These are phyloP conservation scores for Drosophila mettleri DNA, from an alignment of 2,888 invertebrate species.

Conservation along the genomic window DNA sequence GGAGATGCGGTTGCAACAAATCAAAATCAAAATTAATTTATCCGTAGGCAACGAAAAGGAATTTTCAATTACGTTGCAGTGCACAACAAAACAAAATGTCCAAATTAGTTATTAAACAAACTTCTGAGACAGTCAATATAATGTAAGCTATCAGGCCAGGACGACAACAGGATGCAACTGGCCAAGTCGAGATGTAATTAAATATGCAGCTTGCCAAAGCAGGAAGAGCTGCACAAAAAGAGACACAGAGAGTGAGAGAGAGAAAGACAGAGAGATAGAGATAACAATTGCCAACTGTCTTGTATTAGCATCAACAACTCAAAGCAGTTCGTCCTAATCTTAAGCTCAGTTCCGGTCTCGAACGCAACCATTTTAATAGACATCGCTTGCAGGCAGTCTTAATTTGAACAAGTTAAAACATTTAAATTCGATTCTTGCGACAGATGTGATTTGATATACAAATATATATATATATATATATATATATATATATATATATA, in stretches of 20 bases:
- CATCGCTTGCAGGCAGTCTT: slow-evolving; percentile 14
- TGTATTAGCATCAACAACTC: slow-evolving; percentile 29
- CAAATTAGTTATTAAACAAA: slow-evolving; percentile 71
- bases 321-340: slow-evolving; percentile 19
- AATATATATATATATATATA: neutral
- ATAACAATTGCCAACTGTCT: slow-evolving; percentile 6
- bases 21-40: slow-evolving; percentile 72
- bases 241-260: neutral
- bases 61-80: slow-evolving; percentile 69
- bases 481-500: neutral
- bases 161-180: slow-evolving; percentile 31
- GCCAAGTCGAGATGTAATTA: slow-evolving; percentile 34
- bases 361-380: slow-evolving; percentile 41
- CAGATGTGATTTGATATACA: neutral
- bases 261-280: neutral
- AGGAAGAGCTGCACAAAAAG: slow-evolving; percentile 19
- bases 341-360: slow-evolving; percentile 34
- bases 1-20: slow-evolving; percentile 32
- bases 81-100: slow-evolving; percentile 55
- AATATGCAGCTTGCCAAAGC: slow-evolving; percentile 39
- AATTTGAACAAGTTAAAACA: slow-evolving; percentile 27
- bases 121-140: slow-evolving; percentile 37
- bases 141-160: slow-evolving; percentile 43
- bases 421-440: slow-evolving; percentile 16
- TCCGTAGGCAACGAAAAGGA: slow-evolving; percentile 43